Evolutionary conservation across 2,888 invertebrate genomes (phyloP).

Genomic region (Acholoe squamosa): DNA sequence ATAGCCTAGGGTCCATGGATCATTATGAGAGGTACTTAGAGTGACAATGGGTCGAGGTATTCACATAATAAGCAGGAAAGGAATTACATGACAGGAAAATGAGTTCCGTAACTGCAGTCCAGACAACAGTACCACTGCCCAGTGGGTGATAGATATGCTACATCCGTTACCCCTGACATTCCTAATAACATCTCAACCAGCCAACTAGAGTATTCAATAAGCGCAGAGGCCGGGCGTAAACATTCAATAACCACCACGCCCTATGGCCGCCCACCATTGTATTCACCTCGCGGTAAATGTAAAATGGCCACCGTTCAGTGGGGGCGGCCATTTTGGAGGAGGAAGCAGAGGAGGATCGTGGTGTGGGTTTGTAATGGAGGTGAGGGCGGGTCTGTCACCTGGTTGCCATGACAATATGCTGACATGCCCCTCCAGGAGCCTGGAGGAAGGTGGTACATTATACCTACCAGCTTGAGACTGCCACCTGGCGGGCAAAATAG

Average conservation of each 20-base stretch:
- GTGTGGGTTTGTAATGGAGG: not conserved
- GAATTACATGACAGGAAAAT: not conserved
- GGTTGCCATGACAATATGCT: not conserved
- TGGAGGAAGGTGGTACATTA: too few species aligned
- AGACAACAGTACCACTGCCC: not conserved
- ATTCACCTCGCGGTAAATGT: constrained; percentile 45
- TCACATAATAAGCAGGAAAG: not conserved
- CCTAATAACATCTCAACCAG: constrained; percentile 37
- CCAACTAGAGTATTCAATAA: constrained; percentile 53
- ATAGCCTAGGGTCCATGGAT: too few species aligned
- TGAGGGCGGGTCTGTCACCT: not conserved
- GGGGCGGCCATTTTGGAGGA: not conserved
- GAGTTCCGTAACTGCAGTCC: not conserved
- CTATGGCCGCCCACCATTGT: constrained; percentile 34
- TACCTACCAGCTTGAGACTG: too few species aligned
- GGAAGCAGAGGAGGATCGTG: not conserved
- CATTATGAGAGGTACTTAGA: too few species aligned
- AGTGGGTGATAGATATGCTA: not conserved
- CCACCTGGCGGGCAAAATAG: too few species aligned
- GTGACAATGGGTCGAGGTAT: too few species aligned
- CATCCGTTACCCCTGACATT: not conserved
- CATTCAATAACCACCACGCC: constrained; percentile 47
- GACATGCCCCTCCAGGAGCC: not conserved
- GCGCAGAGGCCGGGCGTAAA: constrained; percentile 1
- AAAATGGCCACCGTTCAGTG: constrained; percentile 27